Evolutionary conservation across 2,797 vertebrate species (phyloP).

Genomic region (Anguilla pacifica): DNA sequence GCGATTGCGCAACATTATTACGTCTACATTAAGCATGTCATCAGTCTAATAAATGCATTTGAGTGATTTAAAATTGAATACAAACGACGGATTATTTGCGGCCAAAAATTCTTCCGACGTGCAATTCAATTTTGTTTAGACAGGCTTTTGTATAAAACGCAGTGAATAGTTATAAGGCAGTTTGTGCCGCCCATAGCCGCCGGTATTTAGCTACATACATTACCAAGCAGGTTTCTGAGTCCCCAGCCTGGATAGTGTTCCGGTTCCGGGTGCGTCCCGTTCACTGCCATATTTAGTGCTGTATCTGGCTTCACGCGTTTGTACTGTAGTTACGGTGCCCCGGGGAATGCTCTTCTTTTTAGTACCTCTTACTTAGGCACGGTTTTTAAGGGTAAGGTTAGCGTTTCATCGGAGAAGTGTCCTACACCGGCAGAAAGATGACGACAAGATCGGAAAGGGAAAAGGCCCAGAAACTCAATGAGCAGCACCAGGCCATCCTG

Average conservation of each 20-base stretch:
- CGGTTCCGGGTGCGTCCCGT: constrained; percentile 73
- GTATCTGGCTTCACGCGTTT: constrained; percentile 13
- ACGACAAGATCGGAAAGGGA: constrained; percentile 95
- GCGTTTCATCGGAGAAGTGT: constrained; percentile 34
- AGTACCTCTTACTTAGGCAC: constrained; percentile 41
- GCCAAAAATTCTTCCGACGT: too few relatives aligned
- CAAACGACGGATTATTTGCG: too few relatives aligned
- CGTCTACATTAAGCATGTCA: too few relatives aligned
- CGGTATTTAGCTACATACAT: background rate
- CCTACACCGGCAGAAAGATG: constrained; percentile 67
- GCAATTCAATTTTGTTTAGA: too few relatives aligned
- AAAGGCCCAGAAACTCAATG: constrained; percentile 96
- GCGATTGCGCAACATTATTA: too few relatives aligned
- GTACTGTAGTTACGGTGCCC: constrained; percentile 1
- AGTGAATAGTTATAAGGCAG: too few relatives aligned
- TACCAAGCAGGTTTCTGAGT: constrained; percentile 57
- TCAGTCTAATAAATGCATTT: too few relatives aligned
- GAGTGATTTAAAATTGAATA: too few relatives aligned
- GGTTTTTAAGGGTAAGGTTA: constrained; percentile 38
- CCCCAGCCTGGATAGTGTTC: constrained; percentile 62
- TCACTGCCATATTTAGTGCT: constrained; percentile 22
- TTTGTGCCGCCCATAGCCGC: too few relatives aligned
- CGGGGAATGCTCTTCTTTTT: constrained; percentile 29
- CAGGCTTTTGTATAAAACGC: too few relatives aligned
- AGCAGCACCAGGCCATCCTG: constrained; percentile 97